Base-by-base conservation (phyloP, 2,113 vertebrate genomes). In the Tupaia tana region DNA sequence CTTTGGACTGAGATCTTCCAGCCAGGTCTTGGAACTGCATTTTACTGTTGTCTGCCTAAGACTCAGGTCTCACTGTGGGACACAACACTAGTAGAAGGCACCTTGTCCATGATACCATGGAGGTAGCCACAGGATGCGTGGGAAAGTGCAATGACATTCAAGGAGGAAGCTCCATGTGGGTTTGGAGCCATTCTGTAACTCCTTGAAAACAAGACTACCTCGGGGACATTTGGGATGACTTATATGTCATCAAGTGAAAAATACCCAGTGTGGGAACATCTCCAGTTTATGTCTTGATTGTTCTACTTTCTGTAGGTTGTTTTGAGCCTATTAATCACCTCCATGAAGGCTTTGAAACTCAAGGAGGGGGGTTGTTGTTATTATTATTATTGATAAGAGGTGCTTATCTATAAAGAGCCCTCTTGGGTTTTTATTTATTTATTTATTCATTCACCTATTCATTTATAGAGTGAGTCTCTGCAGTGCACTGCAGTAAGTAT, bases 161-260 rank as follows among this genome's bases (percentile, higher is more conserved):
- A 91, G 81, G 74, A 95, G 79, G 56, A 73, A 31, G 86, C 69
- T 95, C 89, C 94, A 54, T 43, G 95, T 58, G 80, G 43, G n/a
- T 89, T 61, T 75, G 95, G 96, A 98, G 96, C 89, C 25, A n/a
- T 73, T 89, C 94, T 87, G 52, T 78, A 92, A 95, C 90, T 95
- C 80, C 95, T 93, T 84, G 95, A 84, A 97, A 94, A 96, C 95
- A 93, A 98, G 97, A 97, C 97, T 98, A 97, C 97, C 97, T 98
- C 96, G 91, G 77, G 86, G 83, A 97, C 80, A 18, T 95, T 90
- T 64, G 69, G n/a, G 89, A 66, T 95, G 96, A 91, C 56, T 78
- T 9, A 2, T 43, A 34, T 63, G 93, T 97, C 95, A 75, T 87
- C 91, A 13, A 74, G 80, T 19, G 31, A 88, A 63, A 93, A 82